Evolutionary conservation across 2,797 vertebrate species (phyloP), one percentile per base, ranked within the genome.

Genomic region (Gobio occitaniae): DNA sequence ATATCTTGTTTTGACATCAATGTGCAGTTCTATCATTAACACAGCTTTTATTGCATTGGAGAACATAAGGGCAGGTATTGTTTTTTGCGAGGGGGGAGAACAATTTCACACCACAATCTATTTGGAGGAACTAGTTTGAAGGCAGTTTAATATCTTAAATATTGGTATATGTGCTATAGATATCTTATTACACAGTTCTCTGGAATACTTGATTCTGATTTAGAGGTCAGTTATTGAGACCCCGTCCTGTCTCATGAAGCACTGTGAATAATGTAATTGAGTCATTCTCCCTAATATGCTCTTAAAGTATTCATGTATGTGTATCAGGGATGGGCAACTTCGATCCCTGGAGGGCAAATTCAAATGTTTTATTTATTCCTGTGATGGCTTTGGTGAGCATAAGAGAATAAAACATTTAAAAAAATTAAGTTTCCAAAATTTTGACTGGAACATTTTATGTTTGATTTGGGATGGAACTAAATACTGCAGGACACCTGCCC

Each of bases 31-130:
- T 80, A 32, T 71, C 36, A 66, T 72, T 48, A 59, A 83, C 63
- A 83, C 19, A 85, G 65, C 72, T 54, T 74, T 59, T 84, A 92
- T 92, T 85, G 90, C 91, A 87, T 84, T 79, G 47, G 61, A 75
- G 72, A 78, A 15, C n/a, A n/a, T n/a, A n/a, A n/a, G n/a, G n/a
- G n/a, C n/a, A n/a, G n/a, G n/a, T n/a, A n/a, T n/a, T n/a, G n/a
- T n/a, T n/a, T n/a, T n/a, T n/a, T n/a, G n/a, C n/a, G n/a, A n/a
- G n/a, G n/a, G n/a, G n/a, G n/a, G n/a, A n/a, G n/a, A n/a, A n/a
- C n/a, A n/a, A n/a, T 61, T 77, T 12, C 19, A 66, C n/a, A 63
- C n/a, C 4, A 13, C 21, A 47, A 47, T 47, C 10, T 68, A n/a
- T 68, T 38, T 21, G 66, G 1, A 19, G 47, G 29, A 79, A 66